These are phyloP conservation scores for Coremacera marginata DNA, from an alignment of 2,888 invertebrate genomes.

Conservation along the genomic window DNA sequence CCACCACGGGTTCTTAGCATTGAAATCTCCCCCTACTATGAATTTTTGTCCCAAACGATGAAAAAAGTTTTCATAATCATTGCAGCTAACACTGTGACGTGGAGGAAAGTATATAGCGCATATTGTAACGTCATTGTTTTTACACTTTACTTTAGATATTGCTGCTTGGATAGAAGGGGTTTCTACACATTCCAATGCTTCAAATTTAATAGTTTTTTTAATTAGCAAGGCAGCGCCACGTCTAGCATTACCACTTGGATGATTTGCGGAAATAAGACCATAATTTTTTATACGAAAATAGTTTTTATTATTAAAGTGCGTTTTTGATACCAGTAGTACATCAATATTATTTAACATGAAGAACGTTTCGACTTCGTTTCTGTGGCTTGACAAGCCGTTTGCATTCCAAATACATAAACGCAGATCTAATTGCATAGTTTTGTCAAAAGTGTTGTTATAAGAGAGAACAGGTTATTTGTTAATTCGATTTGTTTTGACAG, in stretches of 20 bases:
- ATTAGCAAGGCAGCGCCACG: too few relatives aligned
- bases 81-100: not conserved
- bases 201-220: too few relatives aligned
- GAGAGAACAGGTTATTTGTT: conserved; percentile 18
- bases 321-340: conserved; percentile 33
- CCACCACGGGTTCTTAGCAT: not conserved
- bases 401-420: conserved; percentile 33
- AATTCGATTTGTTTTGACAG: conserved; percentile 13
- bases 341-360: conserved; percentile 23
- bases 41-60: conserved; percentile 1
- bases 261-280: too few relatives aligned
- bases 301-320: conserved; percentile 25
- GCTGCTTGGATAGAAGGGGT: too few relatives aligned
- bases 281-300: conserved; percentile 13
- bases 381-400: conserved; percentile 28
- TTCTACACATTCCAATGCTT: too few relatives aligned
- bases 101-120: conserved; percentile 9
- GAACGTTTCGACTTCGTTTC: conserved; percentile 29
- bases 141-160: too few relatives aligned
- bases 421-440: conserved; percentile 33
- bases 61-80: not conserved
- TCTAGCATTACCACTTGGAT: too few relatives aligned
- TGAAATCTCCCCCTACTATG: conserved; percentile 13
- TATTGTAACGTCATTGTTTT: not conserved
- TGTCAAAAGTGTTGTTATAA: conserved; percentile 23